A percentile compares a stretch with the other conserved stretches of the same genome.
Evolutionary conservation across 64 coral and sea anemone genomes (phyloP).

Genomic region (Montipora cactus): DNA sequence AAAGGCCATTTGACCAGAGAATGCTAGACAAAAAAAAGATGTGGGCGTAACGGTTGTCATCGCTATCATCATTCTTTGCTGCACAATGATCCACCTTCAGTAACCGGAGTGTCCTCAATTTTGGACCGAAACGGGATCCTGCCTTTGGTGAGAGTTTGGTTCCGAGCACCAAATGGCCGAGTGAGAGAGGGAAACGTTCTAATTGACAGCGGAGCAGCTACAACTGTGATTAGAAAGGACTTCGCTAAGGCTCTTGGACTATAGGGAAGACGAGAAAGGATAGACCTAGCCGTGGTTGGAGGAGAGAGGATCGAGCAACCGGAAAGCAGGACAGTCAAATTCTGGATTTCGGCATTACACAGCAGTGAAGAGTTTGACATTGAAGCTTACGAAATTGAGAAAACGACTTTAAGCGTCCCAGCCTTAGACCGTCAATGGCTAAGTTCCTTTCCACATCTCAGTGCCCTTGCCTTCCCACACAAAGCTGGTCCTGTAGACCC

Average conservation of each 20-base stretch:
- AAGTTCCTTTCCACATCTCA: background rate
- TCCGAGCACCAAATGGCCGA: too few relatives aligned
- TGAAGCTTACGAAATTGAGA: constrained; percentile 12
- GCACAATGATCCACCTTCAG: too few relatives aligned
- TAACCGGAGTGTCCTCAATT: too few relatives aligned
- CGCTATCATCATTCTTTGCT: too few relatives aligned
- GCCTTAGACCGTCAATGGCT: background rate
- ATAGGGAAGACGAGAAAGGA: background rate
- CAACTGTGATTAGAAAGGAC: too few relatives aligned
- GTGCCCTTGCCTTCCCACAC: background rate
- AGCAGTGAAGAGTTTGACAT: background rate
- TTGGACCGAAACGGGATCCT: too few relatives aligned
- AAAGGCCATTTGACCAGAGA: too few relatives aligned
- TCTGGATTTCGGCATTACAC: background rate
- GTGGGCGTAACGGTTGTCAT: too few relatives aligned
- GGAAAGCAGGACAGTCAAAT: background rate
- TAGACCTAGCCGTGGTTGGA: constrained; percentile 12
- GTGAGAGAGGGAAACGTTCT: too few relatives aligned
- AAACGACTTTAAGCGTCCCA: background rate
- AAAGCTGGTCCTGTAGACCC: constrained; percentile 5
- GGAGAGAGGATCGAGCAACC: background rate
- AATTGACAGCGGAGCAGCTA: too few relatives aligned
- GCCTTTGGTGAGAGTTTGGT: too few relatives aligned
- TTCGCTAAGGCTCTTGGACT: constrained; percentile 8
- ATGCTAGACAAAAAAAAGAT: too few relatives aligned